Conservation (phyloP, 2,888 invertebrate species). For the Leptinotarsa tumamoca region DNA sequence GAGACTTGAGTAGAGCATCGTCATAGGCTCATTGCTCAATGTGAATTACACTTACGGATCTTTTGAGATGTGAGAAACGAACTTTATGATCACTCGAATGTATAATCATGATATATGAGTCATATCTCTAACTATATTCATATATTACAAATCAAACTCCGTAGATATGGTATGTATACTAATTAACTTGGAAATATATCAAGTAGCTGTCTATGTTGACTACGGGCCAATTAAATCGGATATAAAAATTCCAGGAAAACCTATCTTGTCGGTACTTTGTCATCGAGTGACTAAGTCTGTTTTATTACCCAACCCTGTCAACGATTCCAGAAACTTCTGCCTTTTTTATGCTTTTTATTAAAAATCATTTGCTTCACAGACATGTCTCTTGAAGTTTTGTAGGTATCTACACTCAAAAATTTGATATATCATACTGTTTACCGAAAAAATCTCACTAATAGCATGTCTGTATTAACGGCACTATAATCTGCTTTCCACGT, state of each 20-base stretch:
- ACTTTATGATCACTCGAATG: conserved; percentile 1
- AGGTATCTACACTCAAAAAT: too few species aligned
- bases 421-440: too few species aligned
- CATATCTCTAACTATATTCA: neutral
- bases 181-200: neutral
- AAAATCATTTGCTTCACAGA: too few species aligned
- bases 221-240: neutral
- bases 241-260: neutral
- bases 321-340: too few species aligned
- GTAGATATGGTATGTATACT: neutral
- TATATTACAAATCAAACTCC: neutral
- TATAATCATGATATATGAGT: conserved; percentile 6
- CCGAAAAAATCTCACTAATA: too few species aligned
- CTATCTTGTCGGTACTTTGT: neutral
- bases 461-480: too few species aligned
- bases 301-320: neutral
- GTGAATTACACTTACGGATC: conserved; percentile 41
- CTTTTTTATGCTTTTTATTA: too few species aligned
- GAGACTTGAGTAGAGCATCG: conserved; percentile 32
- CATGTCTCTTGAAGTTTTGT: too few species aligned
- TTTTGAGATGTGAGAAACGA: conserved; percentile 13
- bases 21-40: conserved; percentile 35
- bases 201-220: neutral
- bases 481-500: too few species aligned
- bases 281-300: neutral